These are phyloP conservation scores for Archocentrus centrarchus DNA, from an alignment of 2,113 vertebrate species.

Conservation along the genomic window DNA sequence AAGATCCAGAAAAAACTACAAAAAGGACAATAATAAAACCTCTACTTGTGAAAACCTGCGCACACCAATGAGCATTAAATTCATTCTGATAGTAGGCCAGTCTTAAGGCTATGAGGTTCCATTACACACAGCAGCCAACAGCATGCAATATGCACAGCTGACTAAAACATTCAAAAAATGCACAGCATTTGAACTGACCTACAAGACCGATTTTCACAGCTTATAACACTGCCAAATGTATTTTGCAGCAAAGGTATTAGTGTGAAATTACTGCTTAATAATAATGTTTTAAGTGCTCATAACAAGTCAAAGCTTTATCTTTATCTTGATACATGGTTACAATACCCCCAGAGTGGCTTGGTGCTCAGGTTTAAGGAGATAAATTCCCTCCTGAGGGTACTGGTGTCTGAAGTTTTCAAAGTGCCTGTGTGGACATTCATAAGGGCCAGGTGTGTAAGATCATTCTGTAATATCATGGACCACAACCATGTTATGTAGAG, in stretches of 20 bases:
- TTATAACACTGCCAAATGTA: not conserved
- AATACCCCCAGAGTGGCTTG: too few species aligned
- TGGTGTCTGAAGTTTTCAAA: too few species aligned
- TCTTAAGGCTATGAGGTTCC: fast-evolving
- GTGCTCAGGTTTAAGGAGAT: too few species aligned
- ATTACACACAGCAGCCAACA: too few species aligned
- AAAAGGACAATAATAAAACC: not conserved
- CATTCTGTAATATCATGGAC: not conserved
- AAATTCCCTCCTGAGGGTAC: not conserved
- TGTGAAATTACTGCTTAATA: not conserved
- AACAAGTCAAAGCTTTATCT: not conserved
- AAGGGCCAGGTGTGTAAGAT: too few species aligned
- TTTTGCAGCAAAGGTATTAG: not conserved
- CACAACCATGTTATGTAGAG: not conserved
- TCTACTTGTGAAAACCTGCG: not conserved
- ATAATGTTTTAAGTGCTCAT: not conserved
- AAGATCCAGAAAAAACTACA: not conserved
- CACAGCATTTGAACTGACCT: too few species aligned
- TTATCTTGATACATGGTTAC: not conserved
- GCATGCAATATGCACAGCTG: too few species aligned
- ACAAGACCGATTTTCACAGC: not conserved
- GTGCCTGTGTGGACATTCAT: too few species aligned
- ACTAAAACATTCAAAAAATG: too few species aligned
- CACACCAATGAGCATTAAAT: not conserved
- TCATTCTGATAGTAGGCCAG: not conserved